These are phyloP conservation scores for Mystacornis crossleyi DNA, from an alignment of 2,113 vertebrate genomes.

Conservation along the genomic window DNA sequence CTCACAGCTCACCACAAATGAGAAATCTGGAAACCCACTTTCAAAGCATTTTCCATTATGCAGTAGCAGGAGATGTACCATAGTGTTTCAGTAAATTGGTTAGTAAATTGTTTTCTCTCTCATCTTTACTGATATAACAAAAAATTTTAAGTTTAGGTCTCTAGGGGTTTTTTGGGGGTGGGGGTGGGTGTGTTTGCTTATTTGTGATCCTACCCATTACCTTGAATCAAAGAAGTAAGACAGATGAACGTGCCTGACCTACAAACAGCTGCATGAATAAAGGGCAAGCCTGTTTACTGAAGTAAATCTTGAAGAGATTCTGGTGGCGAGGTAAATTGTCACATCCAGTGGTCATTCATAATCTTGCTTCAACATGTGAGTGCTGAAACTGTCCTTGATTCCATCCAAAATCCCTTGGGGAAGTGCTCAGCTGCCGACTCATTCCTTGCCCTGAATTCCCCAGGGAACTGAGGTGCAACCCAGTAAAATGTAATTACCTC, in stretches of 20 bases:
- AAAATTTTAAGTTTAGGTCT: not conserved
- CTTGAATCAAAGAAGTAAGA: not conserved
- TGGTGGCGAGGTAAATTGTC: not conserved
- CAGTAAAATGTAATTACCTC: not conserved
- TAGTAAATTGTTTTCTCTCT: not conserved
- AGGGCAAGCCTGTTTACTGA: not conserved
- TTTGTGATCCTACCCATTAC: not conserved
- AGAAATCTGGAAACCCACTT: conserved; percentile 15
- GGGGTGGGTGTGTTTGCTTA: not conserved
- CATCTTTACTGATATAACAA: not conserved
- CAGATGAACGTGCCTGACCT: not conserved
- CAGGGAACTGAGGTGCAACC: not conserved
- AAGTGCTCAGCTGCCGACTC: not conserved
- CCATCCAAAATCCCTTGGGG: not conserved
- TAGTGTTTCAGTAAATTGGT: not conserved
- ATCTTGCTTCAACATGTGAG: not conserved
- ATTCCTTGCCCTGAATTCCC: not conserved
- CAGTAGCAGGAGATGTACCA: not conserved
- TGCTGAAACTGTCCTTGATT: not conserved
- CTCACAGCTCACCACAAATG: not conserved
- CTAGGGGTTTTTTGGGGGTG: rapidly evolving
- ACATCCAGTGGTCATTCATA: not conserved
- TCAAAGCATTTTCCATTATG: not conserved
- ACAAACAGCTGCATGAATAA: not conserved
- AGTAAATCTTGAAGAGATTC: not conserved